A percentile compares a stretch with the other conserved stretches of the same genome.
phyloP scores from a whole-genome alignment of 2,888 invertebrate species.

The Megastigmus dorsalis region DNA sequence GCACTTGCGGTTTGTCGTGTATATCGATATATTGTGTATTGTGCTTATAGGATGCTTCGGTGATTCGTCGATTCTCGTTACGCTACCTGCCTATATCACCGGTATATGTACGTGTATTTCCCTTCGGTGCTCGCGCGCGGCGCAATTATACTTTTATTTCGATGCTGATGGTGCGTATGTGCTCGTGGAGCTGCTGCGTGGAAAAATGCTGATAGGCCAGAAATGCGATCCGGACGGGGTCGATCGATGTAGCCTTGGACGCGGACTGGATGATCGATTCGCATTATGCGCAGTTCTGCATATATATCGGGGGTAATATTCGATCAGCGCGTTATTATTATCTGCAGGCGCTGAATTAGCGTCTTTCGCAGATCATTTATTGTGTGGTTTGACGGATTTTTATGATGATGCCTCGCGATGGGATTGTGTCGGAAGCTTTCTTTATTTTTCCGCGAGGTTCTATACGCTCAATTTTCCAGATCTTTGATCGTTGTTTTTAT shows the following conservation, averaged over 20 bases:
- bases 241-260: not conserved
- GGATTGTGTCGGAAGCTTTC: no score
- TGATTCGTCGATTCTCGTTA: conserved; percentile 4
- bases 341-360: conserved; percentile 28
- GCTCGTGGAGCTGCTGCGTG: not conserved
- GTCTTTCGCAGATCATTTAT: conserved; percentile 38
- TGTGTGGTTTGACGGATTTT: conserved; percentile 37
- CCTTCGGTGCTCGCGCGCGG: no score
- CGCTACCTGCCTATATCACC: no score
- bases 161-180: no score
- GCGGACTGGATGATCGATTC: not conserved
- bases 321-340: no score
- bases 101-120: no score
- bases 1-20: conserved; percentile 26
- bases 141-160: no score
- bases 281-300: not conserved
- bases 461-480: no score
- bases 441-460: no score
- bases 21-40: not conserved
- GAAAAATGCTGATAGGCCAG: conserved; percentile 36
- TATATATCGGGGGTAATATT: no score
- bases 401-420: not conserved
- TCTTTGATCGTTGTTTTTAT: no score
- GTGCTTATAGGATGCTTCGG: not conserved
- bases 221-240: no score